Percentiles rank a stretch among this genome's conserved stretches.
phyloP scores from a whole-genome alignment of 2,797 vertebrate species.

The Argentina silus region DNA sequence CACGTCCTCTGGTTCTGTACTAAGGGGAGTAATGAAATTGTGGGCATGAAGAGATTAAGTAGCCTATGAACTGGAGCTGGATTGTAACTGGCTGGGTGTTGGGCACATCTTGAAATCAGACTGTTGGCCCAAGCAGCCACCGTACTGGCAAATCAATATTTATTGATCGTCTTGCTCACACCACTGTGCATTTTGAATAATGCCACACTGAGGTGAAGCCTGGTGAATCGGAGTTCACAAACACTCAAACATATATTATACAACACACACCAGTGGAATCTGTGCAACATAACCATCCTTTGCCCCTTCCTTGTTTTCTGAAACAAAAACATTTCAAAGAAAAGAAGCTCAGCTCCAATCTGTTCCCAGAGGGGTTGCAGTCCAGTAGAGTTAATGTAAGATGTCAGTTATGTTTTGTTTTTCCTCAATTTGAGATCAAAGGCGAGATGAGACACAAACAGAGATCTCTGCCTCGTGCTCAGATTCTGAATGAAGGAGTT shows the following conservation, averaged over 20 bases:
- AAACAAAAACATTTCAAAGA: slow-evolving; percentile 34
- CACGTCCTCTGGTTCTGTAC: slow-evolving; percentile 56
- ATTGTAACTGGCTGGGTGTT: slow-evolving; percentile 66
- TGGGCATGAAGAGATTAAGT: slow-evolving; percentile 69
- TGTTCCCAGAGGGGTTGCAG: slow-evolving; percentile 36
- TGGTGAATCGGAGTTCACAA: background rate
- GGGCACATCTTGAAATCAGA: background rate
- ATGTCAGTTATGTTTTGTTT: slow-evolving; percentile 27
- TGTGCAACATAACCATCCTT: slow-evolving; percentile 3
- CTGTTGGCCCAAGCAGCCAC: background rate
- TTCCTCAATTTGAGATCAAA: slow-evolving; percentile 56
- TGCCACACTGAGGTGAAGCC: background rate
- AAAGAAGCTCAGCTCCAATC: slow-evolving; percentile 23
- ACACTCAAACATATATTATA: too few relatives aligned
- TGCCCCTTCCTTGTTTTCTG: slow-evolving; percentile 13
- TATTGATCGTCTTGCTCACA: background rate
- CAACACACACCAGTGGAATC: background rate
- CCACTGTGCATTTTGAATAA: background rate
- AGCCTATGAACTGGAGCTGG: slow-evolving; percentile 62
- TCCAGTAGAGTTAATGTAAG: slow-evolving; percentile 34
- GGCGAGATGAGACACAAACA: slow-evolving; percentile 40
- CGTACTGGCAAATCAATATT: background rate
- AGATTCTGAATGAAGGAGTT: background rate
- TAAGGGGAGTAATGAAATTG: slow-evolving; percentile 67
- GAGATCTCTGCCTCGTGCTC: slow-evolving; percentile 13